Conservation (phyloP, 2,888 invertebrate genomes). For the Trichogramma dendrolimi region DNA sequence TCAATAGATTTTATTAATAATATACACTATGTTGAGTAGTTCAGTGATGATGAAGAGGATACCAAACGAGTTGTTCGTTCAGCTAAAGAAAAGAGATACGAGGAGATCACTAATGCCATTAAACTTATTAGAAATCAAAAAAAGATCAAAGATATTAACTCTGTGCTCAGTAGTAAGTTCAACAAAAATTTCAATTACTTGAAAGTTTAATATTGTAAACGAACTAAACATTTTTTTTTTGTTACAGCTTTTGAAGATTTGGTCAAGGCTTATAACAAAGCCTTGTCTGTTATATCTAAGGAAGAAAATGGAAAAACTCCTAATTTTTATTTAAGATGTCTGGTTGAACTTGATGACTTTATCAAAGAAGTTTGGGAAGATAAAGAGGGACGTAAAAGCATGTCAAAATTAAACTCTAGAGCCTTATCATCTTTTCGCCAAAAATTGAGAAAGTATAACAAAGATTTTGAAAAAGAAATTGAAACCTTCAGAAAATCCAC, state of each 20-base stretch:
- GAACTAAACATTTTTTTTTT: no score
- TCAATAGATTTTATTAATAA: no score
- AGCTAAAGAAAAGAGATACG: constrained; percentile 94
- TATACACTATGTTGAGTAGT: constrained; percentile 52
- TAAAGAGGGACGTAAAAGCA: constrained; percentile 74
- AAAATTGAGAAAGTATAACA: constrained; percentile 91
- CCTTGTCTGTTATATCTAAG: constrained; percentile 85
- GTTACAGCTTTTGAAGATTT: constrained; percentile 83
- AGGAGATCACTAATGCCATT: constrained; percentile 88
- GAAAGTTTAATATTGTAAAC: no score
- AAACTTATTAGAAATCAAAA: constrained; percentile 90
- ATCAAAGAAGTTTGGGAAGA: constrained; percentile 93
- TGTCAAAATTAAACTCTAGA: constrained; percentile 91
- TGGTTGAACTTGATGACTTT: constrained; percentile 87
- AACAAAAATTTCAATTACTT: no score
- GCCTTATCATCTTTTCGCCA: constrained; percentile 90
- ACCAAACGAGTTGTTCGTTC: constrained; percentile 94
- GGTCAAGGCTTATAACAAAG: constrained; percentile 84
- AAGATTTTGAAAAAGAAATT: constrained; percentile 87
- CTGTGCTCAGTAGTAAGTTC: constrained; percentile 75
- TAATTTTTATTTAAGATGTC: constrained; percentile 79
- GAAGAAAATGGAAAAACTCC: constrained; percentile 91
- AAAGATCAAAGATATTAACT: constrained; percentile 97
- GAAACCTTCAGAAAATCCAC: constrained; percentile 77
- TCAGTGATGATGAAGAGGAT: constrained; percentile 94